Percentiles rank a stretch among this genome's conserved stretches.
phyloP scores from a whole-genome alignment of 1,140 invertebrate species.

The Dinoponera quadriceps region DNA sequence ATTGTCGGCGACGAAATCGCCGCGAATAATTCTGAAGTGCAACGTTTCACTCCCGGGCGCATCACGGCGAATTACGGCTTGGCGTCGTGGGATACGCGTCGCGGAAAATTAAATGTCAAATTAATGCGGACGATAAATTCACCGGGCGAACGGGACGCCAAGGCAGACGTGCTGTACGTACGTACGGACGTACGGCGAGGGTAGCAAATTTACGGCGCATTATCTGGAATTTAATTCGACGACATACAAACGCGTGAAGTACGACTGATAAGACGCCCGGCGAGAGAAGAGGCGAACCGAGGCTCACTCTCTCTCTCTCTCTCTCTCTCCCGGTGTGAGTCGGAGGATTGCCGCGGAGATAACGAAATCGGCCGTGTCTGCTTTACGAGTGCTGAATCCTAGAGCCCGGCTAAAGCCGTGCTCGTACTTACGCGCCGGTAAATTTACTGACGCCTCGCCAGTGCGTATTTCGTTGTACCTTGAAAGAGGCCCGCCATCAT shows the following conservation, averaged over 20 bases:
- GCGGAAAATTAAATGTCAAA: constrained; percentile 73
- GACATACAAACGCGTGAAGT: constrained; percentile 58
- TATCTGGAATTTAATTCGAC: constrained; percentile 67
- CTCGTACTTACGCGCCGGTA: constrained; percentile 7
- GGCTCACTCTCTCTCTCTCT: no score
- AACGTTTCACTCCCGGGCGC: constrained; percentile 36
- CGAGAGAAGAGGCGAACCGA: not conserved
- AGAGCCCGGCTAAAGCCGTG: not conserved
- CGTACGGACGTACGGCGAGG: constrained; percentile 19
- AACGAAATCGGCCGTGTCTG: constrained; percentile 44
- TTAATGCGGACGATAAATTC: constrained; percentile 71
- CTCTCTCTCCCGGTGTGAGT: not conserved
- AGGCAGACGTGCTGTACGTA: no score
- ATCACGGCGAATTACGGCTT: constrained; percentile 48
- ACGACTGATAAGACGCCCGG: constrained; percentile 49
- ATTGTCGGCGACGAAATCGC: constrained; percentile 69
- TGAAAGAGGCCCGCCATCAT: not conserved
- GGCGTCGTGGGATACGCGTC: constrained; percentile 56
- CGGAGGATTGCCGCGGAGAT: constrained; percentile 35
- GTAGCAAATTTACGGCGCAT: constrained; percentile 65
- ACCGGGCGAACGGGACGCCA: constrained; percentile 37
- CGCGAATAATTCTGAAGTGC: constrained; percentile 66
- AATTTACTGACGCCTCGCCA: constrained; percentile 38
- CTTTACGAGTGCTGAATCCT: constrained; percentile 27
- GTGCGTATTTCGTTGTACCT: constrained; percentile 33